These are phyloP conservation scores for Frankliniella fusca DNA, from an alignment of 2,888 invertebrate genomes.

Conservation along the genomic window DNA sequence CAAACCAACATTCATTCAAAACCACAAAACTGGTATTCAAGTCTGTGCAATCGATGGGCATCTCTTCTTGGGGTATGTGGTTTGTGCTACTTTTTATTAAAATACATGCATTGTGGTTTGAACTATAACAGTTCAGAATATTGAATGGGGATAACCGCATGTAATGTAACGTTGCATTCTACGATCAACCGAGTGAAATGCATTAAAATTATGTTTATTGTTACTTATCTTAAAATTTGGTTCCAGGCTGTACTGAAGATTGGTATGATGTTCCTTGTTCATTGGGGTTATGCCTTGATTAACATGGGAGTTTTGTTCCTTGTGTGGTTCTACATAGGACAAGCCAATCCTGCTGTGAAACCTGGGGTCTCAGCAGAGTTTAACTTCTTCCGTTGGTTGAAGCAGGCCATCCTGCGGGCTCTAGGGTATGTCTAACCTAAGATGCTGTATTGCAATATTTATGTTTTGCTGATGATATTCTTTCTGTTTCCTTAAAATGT, in stretches of 20 bases:
- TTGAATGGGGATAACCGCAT: not conserved
- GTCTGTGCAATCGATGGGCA: conserved; percentile 90
- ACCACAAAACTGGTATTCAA: conserved; percentile 91
- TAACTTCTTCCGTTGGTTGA: conserved; percentile 73
- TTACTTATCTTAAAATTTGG: conserved; percentile 35
- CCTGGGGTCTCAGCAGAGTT: conserved; percentile 85
- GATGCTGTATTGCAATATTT: conserved; percentile 3
- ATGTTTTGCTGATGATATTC: conserved; percentile 32
- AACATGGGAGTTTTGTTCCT: conserved; percentile 76
- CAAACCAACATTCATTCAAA: conserved; percentile 64
- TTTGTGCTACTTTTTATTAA: not conserved
- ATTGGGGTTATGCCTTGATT: conserved; percentile 87
- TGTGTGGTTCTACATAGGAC: conserved; percentile 91
- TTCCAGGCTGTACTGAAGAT: conserved; percentile 80
- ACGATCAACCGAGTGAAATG: not conserved
- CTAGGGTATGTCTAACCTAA: conserved; percentile 62
- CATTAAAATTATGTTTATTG: too few relatives aligned
- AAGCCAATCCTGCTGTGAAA: conserved; percentile 91
- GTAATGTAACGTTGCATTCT: conserved; percentile 10
- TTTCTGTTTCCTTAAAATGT: conserved; percentile 32
- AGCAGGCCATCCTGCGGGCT: conserved; percentile 63
- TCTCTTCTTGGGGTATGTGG: conserved; percentile 79
- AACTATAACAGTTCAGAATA: not conserved
- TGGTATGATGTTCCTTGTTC: conserved; percentile 85
- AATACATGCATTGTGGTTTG: not conserved